Percentiles rank a stretch among this genome's conserved stretches.
Conservation (phyloP, 2,888 invertebrate genomes). For the Pteria penguin region DNA sequence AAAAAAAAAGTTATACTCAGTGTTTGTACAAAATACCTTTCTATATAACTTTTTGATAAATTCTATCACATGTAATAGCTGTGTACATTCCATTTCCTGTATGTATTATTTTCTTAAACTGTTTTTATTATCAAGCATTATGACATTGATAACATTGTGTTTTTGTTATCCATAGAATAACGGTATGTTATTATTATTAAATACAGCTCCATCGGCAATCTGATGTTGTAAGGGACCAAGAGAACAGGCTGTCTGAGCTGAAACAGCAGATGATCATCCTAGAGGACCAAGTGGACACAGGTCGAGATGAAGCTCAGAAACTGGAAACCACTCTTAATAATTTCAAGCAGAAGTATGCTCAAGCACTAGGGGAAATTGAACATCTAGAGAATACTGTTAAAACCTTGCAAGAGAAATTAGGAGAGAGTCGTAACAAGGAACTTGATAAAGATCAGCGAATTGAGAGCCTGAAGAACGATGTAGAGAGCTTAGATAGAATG, state of each 20-base stretch:
- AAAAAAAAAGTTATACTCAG: too few species aligned
- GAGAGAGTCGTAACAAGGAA: slow-evolving; percentile 70
- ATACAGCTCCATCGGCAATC: slow-evolving; percentile 69
- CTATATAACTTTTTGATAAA: too few species aligned
- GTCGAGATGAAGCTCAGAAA: slow-evolving; percentile 61
- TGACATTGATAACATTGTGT: too few species aligned
- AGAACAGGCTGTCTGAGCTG: slow-evolving; percentile 65
- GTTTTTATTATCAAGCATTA: too few species aligned
- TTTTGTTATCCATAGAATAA: too few species aligned
- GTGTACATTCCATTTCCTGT: too few species aligned
- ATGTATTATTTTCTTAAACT: too few species aligned
- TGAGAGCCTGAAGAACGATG: slow-evolving; percentile 68
- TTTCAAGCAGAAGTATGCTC: slow-evolving; percentile 74
- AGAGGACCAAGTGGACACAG: slow-evolving; percentile 70
- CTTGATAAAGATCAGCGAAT: slow-evolving; percentile 69
- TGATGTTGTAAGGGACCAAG: slow-evolving; percentile 67
- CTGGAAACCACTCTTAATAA: slow-evolving; percentile 64
- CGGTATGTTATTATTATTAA: too few species aligned
- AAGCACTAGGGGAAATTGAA: slow-evolving; percentile 63
- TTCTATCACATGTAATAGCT: too few species aligned
- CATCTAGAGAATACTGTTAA: slow-evolving; percentile 72
- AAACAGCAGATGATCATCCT: slow-evolving; percentile 72
- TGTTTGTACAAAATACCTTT: too few species aligned
- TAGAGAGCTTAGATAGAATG: slow-evolving; percentile 70
- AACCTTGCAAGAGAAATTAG: slow-evolving; percentile 72